Base-by-base conservation (phyloP, 2,113 vertebrate species). In the Microtus oregoni region DNA sequence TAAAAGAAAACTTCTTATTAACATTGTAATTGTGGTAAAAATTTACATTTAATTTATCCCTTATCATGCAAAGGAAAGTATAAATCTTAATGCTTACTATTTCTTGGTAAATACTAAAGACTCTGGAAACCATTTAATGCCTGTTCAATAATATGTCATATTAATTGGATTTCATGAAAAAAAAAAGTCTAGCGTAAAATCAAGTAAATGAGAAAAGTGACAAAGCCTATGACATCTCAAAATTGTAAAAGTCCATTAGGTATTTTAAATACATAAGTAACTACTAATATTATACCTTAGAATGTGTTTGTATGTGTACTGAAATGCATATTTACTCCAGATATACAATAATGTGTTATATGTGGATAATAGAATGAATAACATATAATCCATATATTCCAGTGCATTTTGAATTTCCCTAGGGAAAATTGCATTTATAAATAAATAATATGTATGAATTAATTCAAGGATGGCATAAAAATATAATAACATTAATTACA, bases 61-160 rank as follows among this genome's bases (percentile, higher is more conserved):
- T 92, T 94, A 47, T 8, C 8, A 32, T 72, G 78, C 90, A 28
- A n/a, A 52, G 2, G 20, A 83, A 67, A 76, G 76, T 72, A 0
- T 24, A 94, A 85, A 20, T 90, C 61, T 89, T 77, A 95, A 92
- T 94, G 4, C 11, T 10, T 95, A 83, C 35, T 67, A 86, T 73
- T 82, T 38, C 3, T 68, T 92, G 76, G 24, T 41, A 89, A 86
- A 12, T 28, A 94, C 58, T 9, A 15, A 91, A 91, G 7, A 14
- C 3, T 7, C 28, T 82, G 15, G 41, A 94, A 96, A 86, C 2
- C 35, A 7, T 81, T 75, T 58, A 85, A 90, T 78, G 15, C 32
- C 17, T 85, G 1, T 75, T 92, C 82, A 52, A 10, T 86, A 81
- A 92, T n/a, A 28, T 78, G 41, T 58, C 3, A 72, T 65, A 15